phyloP scores from a whole-genome alignment of 37 sponge, comb jelly and placozoan species.

The Spongilla lacustris region DNA sequence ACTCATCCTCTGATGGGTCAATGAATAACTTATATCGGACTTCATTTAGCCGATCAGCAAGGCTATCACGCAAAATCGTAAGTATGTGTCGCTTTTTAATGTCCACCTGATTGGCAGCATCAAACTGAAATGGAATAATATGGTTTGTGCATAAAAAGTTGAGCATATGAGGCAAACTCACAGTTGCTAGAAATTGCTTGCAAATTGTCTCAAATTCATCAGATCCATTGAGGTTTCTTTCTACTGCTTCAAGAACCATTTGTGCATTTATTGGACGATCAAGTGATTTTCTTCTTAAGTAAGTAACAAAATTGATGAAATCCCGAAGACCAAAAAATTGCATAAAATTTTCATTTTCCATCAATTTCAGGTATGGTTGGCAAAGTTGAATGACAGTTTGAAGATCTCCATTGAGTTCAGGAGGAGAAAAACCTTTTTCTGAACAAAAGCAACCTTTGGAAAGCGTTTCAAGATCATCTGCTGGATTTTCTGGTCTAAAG shows the following conservation, averaged over 20 bases:
- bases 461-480: slow-evolving; percentile 22
- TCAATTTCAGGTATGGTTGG: not conserved
- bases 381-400: not conserved
- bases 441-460: slow-evolving; percentile 40
- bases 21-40: slow-evolving; percentile 56
- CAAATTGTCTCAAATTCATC: slow-evolving; percentile 6
- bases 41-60: slow-evolving; percentile 30
- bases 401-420: not conserved
- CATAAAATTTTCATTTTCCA: not conserved
- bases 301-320: slow-evolving; percentile 63
- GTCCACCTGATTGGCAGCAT: too few species aligned
- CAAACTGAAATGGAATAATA: too few species aligned
- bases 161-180: not conserved
- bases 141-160: not conserved
- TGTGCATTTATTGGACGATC: not conserved
- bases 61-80: slow-evolving; percentile 45
- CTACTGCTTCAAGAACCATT: slow-evolving; percentile 22
- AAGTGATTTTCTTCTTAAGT: slow-evolving; percentile 29
- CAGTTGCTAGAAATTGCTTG: not conserved
- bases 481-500: slow-evolving; percentile 27
- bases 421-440: not conserved
- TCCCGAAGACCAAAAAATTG: slow-evolving; percentile 73
- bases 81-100: slow-evolving; percentile 21
- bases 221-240: slow-evolving; percentile 76
- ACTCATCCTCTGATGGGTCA: slow-evolving; percentile 63